A percentile compares a stretch with the other conserved stretches of the same genome.
Conservation (phyloP, 1,140 invertebrate genomes). For the Euschistus heros region DNA sequence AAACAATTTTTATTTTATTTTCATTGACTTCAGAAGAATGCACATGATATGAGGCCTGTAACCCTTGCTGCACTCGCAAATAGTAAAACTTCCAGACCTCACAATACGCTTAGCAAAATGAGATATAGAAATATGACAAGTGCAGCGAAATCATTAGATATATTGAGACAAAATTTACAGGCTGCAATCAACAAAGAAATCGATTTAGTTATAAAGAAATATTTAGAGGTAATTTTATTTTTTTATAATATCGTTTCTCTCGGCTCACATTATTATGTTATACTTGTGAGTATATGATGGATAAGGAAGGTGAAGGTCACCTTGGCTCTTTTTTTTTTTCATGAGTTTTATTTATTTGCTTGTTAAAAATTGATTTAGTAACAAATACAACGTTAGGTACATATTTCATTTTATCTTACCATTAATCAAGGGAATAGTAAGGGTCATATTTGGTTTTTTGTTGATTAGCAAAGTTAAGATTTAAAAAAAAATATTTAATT, state of each 20-base stretch:
- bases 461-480: too few relatives aligned
- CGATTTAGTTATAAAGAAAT: slow-evolving; percentile 59
- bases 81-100: slow-evolving; percentile 17
- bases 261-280: too few relatives aligned
- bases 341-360: too few relatives aligned
- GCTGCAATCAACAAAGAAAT: slow-evolving; percentile 65
- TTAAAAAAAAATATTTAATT: too few relatives aligned
- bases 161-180: slow-evolving; percentile 62
- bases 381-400: too few relatives aligned
- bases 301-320: too few relatives aligned
- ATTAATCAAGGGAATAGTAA: too few relatives aligned
- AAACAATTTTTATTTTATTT: not conserved
- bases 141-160: slow-evolving; percentile 59
- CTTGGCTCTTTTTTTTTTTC: too few relatives aligned
- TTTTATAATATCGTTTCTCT: not conserved
- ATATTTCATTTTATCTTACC: too few relatives aligned
- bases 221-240: slow-evolving; percentile 50
- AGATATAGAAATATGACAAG: slow-evolving; percentile 41
- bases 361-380: too few relatives aligned
- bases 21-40: slow-evolving; percentile 42
- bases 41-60: slow-evolving; percentile 48
- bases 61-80: slow-evolving; percentile 46
- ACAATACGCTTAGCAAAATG: slow-evolving; percentile 33
- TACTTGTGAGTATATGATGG: too few relatives aligned
- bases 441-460: too few relatives aligned